These are phyloP conservation scores for Oreochromis niloticus DNA, from an alignment of 2,113 vertebrate genomes.

Conservation along the genomic window DNA sequence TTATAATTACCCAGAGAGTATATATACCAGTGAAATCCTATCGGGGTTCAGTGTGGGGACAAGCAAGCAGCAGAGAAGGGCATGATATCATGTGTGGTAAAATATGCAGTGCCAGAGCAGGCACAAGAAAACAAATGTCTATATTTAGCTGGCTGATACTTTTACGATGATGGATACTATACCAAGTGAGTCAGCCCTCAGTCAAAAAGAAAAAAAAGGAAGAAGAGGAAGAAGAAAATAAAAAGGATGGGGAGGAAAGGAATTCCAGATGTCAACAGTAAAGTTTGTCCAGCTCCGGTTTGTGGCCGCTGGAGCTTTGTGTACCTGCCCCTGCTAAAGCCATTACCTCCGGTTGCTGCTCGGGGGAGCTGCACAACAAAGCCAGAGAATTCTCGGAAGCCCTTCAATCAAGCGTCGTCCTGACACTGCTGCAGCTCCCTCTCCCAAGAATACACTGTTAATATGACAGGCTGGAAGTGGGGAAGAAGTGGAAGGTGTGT, in stretches of 20 bases:
- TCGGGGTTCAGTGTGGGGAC: slow-evolving; percentile 41
- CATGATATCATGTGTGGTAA: slow-evolving; percentile 42
- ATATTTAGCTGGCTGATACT: slow-evolving; percentile 55
- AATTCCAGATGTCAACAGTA: slow-evolving; percentile 79
- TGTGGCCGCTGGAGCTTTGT: slow-evolving; percentile 72
- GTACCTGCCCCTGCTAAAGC: slow-evolving; percentile 76
- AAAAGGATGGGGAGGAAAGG: slow-evolving; percentile 60
- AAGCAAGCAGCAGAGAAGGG: background rate
- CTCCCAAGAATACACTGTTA: background rate
- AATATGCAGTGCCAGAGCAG: slow-evolving; percentile 9
- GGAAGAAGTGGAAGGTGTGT: background rate
- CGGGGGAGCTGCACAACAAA: slow-evolving; percentile 46
- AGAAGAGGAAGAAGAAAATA: slow-evolving; percentile 51
- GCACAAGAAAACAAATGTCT: slow-evolving; percentile 51
- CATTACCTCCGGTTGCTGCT: slow-evolving; percentile 67
- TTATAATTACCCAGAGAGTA: slow-evolving; percentile 25
- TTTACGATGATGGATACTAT: slow-evolving; percentile 54
- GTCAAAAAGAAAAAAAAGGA: slow-evolving; percentile 22
- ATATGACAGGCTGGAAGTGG: slow-evolving; percentile 30
- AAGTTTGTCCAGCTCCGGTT: slow-evolving; percentile 73
- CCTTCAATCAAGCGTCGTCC: slow-evolving; percentile 50
- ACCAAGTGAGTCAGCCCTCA: slow-evolving; percentile 58
- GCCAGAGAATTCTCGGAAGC: slow-evolving; percentile 75
- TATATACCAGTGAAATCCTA: slow-evolving; percentile 1
- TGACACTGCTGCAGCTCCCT: background rate